Evolutionary conservation across 2,113 vertebrate genomes (phyloP), one percentile per base, ranked within the genome.

Genomic region (Columba livia): DNA sequence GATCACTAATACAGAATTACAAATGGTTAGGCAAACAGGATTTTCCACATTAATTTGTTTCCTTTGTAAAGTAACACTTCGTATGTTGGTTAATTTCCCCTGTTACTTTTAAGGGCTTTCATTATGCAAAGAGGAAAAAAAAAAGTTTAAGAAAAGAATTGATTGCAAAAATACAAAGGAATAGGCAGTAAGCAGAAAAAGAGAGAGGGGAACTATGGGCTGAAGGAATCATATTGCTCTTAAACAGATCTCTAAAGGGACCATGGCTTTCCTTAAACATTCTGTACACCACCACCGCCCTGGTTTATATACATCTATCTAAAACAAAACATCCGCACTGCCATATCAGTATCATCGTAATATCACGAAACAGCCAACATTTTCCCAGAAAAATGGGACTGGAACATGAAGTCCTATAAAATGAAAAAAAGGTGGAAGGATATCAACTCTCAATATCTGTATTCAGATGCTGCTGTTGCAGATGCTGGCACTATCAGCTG

Each of bases 41-140:
- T 85, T 71, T 75, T 95, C 64, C 51, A 70, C 38, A 29, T 90
- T 88, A 64, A 83, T 91, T 86, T 54, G 13, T 69, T 90, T 71
- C 74, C 66, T 77, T 86, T 58, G 47, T 31, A n/a, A 47, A 82
- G 28, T 51, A 93, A 44, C 8, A 25, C 51, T 90, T 86, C 48
- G 32, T 24, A 51, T 23, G 16, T 40, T 38, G 32, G 67, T 86
- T 96, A 83, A 93, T 95, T 94, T 94, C 90, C 85, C 78, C 60
- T 74, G 72, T 88, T 83, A 74, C 79, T 84, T 93, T 86, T 71
- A 70, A 53, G 12, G 38, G 21, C 34, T 95, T 90, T 91, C 42
- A 79, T 92, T 79, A 80, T 44, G 48, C 34, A 94, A 75, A 60
- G 38, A 70, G 12, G 57, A 6, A 9, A 32, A 82, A 34, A 67